Evolutionary conservation across 1,140 invertebrate genomes (phyloP).

Genomic region (Euwallacea similis): DNA sequence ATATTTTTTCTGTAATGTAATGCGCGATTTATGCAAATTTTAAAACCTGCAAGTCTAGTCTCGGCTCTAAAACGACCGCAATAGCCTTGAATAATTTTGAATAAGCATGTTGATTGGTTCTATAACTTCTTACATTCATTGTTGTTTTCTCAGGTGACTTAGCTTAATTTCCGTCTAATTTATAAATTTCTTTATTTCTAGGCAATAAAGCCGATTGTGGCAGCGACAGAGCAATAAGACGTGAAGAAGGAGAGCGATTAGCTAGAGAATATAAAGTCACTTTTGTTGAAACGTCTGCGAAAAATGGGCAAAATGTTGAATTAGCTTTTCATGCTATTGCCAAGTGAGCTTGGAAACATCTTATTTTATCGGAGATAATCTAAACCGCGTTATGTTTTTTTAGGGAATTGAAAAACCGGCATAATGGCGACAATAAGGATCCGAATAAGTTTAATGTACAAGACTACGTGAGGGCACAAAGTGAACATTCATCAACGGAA

Average conservation of each 20-base stretch:
- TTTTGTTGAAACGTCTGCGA: constrained; percentile 87
- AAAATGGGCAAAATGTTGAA: constrained; percentile 83
- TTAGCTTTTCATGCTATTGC: constrained; percentile 79
- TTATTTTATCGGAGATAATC: constrained; percentile 34
- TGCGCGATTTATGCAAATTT: too few species aligned
- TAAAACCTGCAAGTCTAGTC: too few species aligned
- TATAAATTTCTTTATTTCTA: constrained; percentile 50
- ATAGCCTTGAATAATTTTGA: too few species aligned
- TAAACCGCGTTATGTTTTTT: constrained; percentile 10
- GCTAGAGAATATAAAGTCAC: constrained; percentile 80
- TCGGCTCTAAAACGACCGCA: too few species aligned
- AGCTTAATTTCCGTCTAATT: too few species aligned
- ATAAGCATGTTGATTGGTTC: too few species aligned
- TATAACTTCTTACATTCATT: too few species aligned
- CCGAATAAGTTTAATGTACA: constrained; percentile 68
- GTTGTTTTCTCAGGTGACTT: too few species aligned
- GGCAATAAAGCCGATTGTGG: constrained; percentile 84
- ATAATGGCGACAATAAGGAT: constrained; percentile 58
- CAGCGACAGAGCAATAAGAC: constrained; percentile 71
- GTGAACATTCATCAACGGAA: constrained; percentile 55
- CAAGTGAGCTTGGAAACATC: constrained; percentile 53
- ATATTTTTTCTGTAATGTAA: too few species aligned
- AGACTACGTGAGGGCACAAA: constrained; percentile 67
- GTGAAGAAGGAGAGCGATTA: constrained; percentile 79
- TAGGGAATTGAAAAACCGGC: constrained; percentile 65